These are phyloP conservation scores for Drosophila mulleri DNA, from an alignment of 2,888 invertebrate genomes.

Conservation along the genomic window DNA sequence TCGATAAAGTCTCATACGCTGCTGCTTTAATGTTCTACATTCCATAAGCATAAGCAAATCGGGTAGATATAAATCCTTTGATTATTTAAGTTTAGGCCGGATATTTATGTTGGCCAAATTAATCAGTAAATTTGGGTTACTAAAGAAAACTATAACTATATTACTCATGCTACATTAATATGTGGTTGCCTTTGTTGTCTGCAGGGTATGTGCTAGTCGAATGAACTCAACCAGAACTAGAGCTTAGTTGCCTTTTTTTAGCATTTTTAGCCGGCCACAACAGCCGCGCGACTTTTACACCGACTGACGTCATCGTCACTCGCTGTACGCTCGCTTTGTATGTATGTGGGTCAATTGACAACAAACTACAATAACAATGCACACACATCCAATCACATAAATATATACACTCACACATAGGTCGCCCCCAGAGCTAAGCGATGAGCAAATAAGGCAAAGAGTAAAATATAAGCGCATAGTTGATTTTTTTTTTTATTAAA, in stretches of 20 bases:
- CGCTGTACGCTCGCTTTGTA: conserved; percentile 40
- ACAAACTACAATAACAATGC: conserved; percentile 62
- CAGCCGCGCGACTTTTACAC: conserved; percentile 53
- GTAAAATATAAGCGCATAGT: conserved; percentile 64
- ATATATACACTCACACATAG: background rate
- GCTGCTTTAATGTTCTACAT: conserved; percentile 16
- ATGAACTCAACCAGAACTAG: background rate
- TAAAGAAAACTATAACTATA: background rate
- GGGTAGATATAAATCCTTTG: background rate
- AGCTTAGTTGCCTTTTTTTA: conserved; percentile 33
- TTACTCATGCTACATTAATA: too few relatives aligned
- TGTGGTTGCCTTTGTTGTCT: too few relatives aligned
- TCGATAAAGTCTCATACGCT: conserved; percentile 54
- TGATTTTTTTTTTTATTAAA: conserved; percentile 56
- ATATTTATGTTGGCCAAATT: background rate
- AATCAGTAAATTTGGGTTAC: background rate
- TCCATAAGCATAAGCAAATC: background rate
- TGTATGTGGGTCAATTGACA: conserved; percentile 80
- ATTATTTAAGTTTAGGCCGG: background rate
- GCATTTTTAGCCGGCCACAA: conserved; percentile 66
- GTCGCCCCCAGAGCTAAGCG: conserved; percentile 35
- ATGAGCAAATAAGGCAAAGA: conserved; percentile 72
- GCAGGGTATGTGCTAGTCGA: background rate
- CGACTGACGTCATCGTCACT: conserved; percentile 71
- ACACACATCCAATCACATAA: background rate